phyloP scores from a whole-genome alignment of 2,797 vertebrate species.

The Phalanger gymnotis region DNA sequence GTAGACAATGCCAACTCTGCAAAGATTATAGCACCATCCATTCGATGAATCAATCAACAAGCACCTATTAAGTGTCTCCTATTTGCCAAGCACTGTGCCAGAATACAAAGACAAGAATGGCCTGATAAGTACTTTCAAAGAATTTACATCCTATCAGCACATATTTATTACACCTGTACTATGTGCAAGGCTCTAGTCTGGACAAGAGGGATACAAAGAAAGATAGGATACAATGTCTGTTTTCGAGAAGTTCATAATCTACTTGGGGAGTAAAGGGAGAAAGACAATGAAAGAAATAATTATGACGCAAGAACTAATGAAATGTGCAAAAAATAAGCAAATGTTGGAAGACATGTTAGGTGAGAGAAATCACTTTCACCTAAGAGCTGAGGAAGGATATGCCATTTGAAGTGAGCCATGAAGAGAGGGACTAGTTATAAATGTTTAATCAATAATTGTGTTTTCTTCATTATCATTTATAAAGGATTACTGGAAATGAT shows the following conservation, averaged over 20 bases:
- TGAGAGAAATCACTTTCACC: background rate
- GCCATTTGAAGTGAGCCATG: background rate
- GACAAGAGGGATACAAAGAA: background rate
- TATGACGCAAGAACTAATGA: background rate
- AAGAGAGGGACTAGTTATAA: background rate
- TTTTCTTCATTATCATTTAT: background rate
- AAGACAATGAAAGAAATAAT: background rate
- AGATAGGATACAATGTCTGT: background rate
- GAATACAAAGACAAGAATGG: background rate
- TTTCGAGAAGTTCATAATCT: background rate
- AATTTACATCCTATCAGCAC: background rate
- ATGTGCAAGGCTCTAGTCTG: background rate
- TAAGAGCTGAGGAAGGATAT: background rate
- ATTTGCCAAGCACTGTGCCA: background rate
- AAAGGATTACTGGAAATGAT: background rate
- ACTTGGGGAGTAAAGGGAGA: background rate
- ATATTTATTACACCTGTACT: background rate
- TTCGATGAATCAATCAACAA: background rate
- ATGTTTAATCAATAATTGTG: background rate
- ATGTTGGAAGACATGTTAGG: background rate
- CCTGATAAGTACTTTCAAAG: background rate
- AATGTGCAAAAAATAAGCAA: background rate
- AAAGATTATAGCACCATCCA: background rate
- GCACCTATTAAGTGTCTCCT: background rate
- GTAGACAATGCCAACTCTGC: background rate